phyloP scores from a whole-genome alignment of 30 jellyfish, hydroid and myxozoan genomes.

The Phacellophora camtschatica region DNA sequence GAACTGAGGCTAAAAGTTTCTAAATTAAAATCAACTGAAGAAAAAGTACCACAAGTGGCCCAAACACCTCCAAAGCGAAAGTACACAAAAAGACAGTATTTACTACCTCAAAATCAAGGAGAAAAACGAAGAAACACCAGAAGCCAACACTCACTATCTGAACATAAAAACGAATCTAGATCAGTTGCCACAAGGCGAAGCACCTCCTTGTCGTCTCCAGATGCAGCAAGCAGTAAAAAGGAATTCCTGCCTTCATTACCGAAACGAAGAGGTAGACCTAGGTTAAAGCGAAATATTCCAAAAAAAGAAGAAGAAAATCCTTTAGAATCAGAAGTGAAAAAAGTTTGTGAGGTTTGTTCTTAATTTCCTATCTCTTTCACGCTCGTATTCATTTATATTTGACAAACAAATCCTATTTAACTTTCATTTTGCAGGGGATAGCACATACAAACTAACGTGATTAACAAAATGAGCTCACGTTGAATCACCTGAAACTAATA shows the following conservation, averaged over 20 bases:
- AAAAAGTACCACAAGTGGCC: no score
- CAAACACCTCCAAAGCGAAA: background rate
- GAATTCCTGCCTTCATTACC: background rate
- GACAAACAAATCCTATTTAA: no score
- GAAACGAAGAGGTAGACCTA: slow-evolving; percentile 40
- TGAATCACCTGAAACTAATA: no score
- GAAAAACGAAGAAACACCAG: background rate
- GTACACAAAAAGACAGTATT: background rate
- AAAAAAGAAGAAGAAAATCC: no score
- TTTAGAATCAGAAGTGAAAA: no score
- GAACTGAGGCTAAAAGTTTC: background rate
- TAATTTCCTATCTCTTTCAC: no score
- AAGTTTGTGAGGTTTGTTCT: no score
- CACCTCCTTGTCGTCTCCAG: background rate
- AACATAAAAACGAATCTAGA: background rate
- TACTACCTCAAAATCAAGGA: background rate
- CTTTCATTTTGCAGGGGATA: no score
- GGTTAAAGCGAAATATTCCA: slow-evolving; percentile 7
- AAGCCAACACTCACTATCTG: background rate
- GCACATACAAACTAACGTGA: no score
- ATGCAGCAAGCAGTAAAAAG: background rate
- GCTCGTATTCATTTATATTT: no score
- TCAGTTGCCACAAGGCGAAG: background rate
- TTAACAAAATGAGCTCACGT: no score
- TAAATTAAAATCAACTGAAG: background rate